phyloP scores from a whole-genome alignment of 2,888 invertebrate species.

The Dicycla oo region DNA sequence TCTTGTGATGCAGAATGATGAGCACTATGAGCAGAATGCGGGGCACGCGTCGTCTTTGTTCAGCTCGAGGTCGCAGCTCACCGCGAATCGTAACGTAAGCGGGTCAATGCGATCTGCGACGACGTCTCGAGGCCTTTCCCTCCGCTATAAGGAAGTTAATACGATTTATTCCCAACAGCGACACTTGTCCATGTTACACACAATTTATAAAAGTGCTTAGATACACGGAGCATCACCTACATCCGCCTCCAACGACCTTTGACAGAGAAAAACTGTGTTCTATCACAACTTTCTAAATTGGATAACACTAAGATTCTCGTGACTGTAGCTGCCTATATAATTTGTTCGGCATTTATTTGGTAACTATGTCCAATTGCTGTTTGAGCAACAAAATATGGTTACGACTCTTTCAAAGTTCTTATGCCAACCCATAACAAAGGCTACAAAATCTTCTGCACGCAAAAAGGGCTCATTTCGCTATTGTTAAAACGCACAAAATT shows the following conservation, averaged over 20 bases:
- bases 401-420: background rate
- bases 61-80: conserved; percentile 62
- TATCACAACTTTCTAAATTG: conserved; percentile 57
- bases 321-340: conserved; percentile 33
- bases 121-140: conserved; percentile 80
- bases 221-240: conserved; percentile 27
- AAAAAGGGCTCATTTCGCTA: conserved; percentile 15
- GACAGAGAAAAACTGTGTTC: conserved; percentile 41
- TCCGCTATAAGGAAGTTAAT: conserved; percentile 75
- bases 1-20: conserved; percentile 66
- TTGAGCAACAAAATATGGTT: conserved; percentile 17
- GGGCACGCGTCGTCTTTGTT: conserved; percentile 73
- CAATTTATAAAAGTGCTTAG: conserved; percentile 52
- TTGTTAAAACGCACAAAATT: conserved; percentile 27
- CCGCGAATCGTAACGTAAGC: conserved; percentile 71
- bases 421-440: conserved; percentile 8
- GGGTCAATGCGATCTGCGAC: conserved; percentile 81
- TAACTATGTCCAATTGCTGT: conserved; percentile 17
- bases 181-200: conserved; percentile 48
- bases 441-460: conserved; percentile 15
- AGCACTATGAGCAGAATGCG: conserved; percentile 63
- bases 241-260: conserved; percentile 54
- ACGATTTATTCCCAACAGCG: conserved; percentile 69
- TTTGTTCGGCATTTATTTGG: conserved; percentile 35
- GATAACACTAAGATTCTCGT: conserved; percentile 43